Evolutionary conservation across 2,113 vertebrate species (phyloP), one percentile per base, ranked within the genome.

Genomic region (Pipra filicauda): DNA sequence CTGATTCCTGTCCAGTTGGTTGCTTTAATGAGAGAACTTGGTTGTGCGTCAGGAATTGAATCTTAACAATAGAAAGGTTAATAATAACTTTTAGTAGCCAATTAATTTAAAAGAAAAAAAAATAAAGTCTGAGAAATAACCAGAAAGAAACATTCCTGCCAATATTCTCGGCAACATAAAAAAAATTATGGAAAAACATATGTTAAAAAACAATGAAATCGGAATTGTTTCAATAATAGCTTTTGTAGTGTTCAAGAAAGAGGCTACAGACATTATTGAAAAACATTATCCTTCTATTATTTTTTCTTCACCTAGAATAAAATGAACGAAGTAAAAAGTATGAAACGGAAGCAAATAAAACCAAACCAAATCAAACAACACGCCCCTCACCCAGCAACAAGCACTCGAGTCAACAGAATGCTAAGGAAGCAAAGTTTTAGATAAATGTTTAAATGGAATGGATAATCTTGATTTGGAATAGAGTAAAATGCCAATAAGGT

Each of bases 71-170:
- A 61, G 9, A 70, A 91, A 84, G 12, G 2, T 3, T 79, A 61
- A 39, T 51, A 76, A 55, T 30, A 73, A 55, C 0, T 48, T 77
- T 26, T 55, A 52, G 7, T 7, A 46, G 10, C 8, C 4, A 35
- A 72, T 65, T 84, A 73, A 65, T 5, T 51, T 24, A 37, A 69
- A 80, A 57, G 2, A 44, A 65, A 65, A 37, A 39, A 39, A 33
- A 54, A 22, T 2, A 48, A 19, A 15, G 1, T 28, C 24, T 58
- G 20, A 78, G 91, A 80, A 69, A 52, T 12, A 61, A 35, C 2
- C 2, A 43, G 46, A 85, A 83, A 33, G 2, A 82, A 83, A 26
- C 0, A 14, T 49, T 70, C 1, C 5, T 27, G 12, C 0, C 13
- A 58, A 52, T 44, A 88, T 30, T 74, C 17, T 48, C 70, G 52